Base-by-base conservation (phyloP, 2,888 invertebrate species). In the Zygogramma bicolorata region DNA sequence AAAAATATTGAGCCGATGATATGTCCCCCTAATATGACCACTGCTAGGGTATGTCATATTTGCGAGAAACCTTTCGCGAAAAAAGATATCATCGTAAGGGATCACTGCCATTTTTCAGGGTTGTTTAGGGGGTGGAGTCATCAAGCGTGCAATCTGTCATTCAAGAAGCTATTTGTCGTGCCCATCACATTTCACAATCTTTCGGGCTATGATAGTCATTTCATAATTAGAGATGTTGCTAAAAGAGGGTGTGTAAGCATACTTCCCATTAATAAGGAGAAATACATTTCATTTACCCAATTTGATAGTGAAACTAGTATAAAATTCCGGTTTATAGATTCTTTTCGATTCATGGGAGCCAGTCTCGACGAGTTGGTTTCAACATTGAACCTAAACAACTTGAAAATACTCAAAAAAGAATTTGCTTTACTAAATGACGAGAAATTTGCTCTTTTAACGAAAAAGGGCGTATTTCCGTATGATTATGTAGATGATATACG, bases 111-210 rank as follows among this genome's bases (percentile, higher is more conserved):
- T 20, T 49, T 49, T 22, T 10, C 18, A 20, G 49, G 18, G 0
- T 22, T 20, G 22, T 1, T 49, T 20, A 49, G 49, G 49, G 49
- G 42, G 0, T 74, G 76, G 7, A 79, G 81, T 6, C 82, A 83
- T 74, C 71, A 76, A 27, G 57, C 15, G 13, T 84, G 84, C 62
- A 85, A 86, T 76, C 42, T 86, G 27, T 81, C 83, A 66, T 85
- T 74, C 71, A 75, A 78, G 74, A 70, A 80, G 25, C 71, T 76
- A 0, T 71, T 76, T 34, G 75, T 77, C 20, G 78, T 86, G 34
- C 85, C 84, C 1, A 70, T 84, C 7, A 71, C 82, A 6, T 83
- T 84, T 65, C 84, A 84, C 65, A 84, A 84, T 75, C 75, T 84
- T 8, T 72, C 65, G 4, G 79, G 77, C 7, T 83, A 84, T 73